A percentile compares a stretch with the other conserved stretches of the same genome.
These are phyloP conservation scores for Caenorhabditis uteleia DNA, from an alignment of 2,888 invertebrate genomes.

Conservation along the genomic window DNA sequence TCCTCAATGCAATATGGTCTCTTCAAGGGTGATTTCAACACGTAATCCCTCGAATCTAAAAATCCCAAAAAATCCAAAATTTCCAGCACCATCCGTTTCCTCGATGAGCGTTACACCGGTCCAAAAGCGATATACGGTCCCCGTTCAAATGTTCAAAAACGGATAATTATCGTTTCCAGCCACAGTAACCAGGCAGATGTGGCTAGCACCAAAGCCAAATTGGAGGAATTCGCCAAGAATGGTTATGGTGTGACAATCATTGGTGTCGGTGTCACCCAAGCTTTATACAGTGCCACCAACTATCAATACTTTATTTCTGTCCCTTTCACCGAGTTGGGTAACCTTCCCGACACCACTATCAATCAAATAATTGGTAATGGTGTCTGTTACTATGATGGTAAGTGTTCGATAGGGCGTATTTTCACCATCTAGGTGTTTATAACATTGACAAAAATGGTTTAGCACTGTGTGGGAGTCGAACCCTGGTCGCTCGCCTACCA, in stretches of 20 bases:
- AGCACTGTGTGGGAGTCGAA: too few relatives aligned
- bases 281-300: conserved; percentile 9
- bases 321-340: conserved; percentile 13
- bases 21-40: conserved; percentile 29
- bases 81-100: conserved; percentile 31
- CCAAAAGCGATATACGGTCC: conserved; percentile 12
- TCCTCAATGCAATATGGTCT: conserved; percentile 31
- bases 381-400: conserved; percentile 31
- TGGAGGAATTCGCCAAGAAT: conserved; percentile 12
- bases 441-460: too few relatives aligned
- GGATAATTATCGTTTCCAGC: conserved; percentile 28
- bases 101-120: conserved; percentile 27
- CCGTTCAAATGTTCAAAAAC: conserved; percentile 17
- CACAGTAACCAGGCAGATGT: conserved; percentile 18
- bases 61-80: not conserved
- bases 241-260: conserved; percentile 28
- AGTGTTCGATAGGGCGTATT: conserved; percentile 4
- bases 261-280: conserved; percentile 26
- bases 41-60: conserved; percentile 7
- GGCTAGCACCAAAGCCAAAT: conserved; percentile 12
- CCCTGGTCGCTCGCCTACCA: too few relatives aligned
- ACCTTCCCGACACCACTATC: conserved; percentile 12
- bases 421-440: too few relatives aligned
- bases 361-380: conserved; percentile 29
- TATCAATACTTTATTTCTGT: conserved; percentile 30